A percentile compares a stretch with the other conserved stretches of the same genome.
phyloP scores from a whole-genome alignment of 1,140 invertebrate genomes.

The Anoplolepis gracilipes region DNA sequence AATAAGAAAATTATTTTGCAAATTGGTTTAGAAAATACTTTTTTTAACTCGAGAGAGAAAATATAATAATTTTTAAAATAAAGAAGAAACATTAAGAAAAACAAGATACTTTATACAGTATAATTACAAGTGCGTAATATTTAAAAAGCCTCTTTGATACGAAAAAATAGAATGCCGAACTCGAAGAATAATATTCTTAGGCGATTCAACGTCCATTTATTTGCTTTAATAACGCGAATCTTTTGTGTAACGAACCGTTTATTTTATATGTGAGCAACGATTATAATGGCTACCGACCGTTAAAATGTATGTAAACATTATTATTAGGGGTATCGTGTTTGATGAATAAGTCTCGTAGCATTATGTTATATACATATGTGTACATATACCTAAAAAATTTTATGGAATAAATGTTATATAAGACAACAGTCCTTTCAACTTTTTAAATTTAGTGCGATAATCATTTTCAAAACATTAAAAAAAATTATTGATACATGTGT shows the following conservation, averaged over 20 bases:
- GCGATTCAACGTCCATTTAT: neutral
- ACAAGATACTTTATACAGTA: neutral
- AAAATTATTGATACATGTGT: neutral
- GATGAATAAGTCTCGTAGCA: conserved; percentile 12
- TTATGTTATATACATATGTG: conserved; percentile 54
- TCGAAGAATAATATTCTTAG: neutral
- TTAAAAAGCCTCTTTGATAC: neutral
- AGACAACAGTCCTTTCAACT: neutral
- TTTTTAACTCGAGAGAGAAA: neutral
- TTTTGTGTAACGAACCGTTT: conserved; percentile 41
- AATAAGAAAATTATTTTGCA: neutral
- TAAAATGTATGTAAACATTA: conserved; percentile 20
- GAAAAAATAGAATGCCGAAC: neutral
- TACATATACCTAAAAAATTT: conserved; percentile 24
- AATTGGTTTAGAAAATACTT: neutral
- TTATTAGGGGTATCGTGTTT: neutral
- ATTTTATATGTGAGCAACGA: conserved; percentile 6
- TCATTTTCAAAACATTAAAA: neutral
- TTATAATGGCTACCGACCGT: conserved; percentile 28
- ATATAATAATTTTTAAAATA: neutral
- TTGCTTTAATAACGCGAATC: conserved; percentile 17
- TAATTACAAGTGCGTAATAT: neutral
- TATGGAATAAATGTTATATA: neutral
- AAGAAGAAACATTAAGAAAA: neutral
- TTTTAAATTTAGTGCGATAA: neutral